A percentile compares a stretch with the other conserved stretches of the same genome.
phyloP scores from a whole-genome alignment of 2,888 invertebrate species.

The Drosophila neutralis region DNA sequence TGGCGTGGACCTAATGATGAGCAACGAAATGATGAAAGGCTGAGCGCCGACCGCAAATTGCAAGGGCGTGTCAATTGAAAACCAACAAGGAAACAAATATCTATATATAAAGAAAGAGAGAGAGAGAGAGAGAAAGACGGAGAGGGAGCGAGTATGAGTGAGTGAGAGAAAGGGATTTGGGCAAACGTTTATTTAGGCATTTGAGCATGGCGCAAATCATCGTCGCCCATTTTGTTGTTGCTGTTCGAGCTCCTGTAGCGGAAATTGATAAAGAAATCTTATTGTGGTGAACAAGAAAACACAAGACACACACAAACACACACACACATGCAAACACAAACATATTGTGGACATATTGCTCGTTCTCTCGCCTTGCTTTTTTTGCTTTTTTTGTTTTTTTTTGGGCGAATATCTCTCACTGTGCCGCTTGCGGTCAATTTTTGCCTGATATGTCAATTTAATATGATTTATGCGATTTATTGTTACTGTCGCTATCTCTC shows the following conservation, averaged over 20 bases:
- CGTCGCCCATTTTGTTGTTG: conserved; percentile 33
- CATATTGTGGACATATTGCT: conserved; percentile 40
- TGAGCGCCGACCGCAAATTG: conserved; percentile 37
- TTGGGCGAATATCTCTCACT: conserved; percentile 21
- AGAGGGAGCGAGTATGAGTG: neutral
- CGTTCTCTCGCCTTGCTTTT: neutral
- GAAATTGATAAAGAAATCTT: conserved; percentile 78
- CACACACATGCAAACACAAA: conserved; percentile 16
- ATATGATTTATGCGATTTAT: conserved; percentile 80
- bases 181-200: conserved; percentile 65
- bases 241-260: conserved; percentile 53
- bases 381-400: conserved; percentile 8
- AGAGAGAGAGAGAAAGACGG: neutral
- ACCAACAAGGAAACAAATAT: conserved; percentile 1
- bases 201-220: conserved; percentile 45
- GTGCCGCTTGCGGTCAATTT: conserved; percentile 73
- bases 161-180: neutral
- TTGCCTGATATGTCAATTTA: conserved; percentile 78
- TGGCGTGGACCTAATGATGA: conserved; percentile 40
- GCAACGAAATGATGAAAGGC: conserved; percentile 2
- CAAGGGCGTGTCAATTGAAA: conserved; percentile 46
- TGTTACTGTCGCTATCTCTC: conserved; percentile 56
- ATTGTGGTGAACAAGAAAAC: conserved; percentile 44
- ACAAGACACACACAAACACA: conserved; percentile 19
- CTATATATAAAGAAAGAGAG: neutral